phyloP scores from a whole-genome alignment of 2,113 vertebrate species.

The Platichthys stellatus region DNA sequence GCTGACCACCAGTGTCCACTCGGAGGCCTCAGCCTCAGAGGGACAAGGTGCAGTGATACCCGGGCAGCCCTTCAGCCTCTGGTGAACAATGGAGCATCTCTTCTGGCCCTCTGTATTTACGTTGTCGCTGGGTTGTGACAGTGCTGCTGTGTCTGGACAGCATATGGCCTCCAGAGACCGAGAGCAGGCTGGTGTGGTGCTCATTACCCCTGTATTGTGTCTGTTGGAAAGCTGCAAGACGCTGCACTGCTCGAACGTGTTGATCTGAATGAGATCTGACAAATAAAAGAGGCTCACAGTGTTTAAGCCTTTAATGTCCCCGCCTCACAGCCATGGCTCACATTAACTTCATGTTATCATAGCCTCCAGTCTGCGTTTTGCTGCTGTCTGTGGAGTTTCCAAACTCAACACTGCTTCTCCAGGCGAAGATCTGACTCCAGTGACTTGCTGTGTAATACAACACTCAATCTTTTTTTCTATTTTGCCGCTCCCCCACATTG shows the following conservation, averaged over 20 bases:
- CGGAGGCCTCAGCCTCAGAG: conserved; percentile 38
- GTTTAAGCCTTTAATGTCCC: conserved; percentile 11
- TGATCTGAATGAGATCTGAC: conserved; percentile 19
- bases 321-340: not conserved
- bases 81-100: conserved; percentile 73
- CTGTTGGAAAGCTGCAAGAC: conserved; percentile 34
- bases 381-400: conserved; percentile 42
- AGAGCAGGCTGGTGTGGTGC: conserved; percentile 38
- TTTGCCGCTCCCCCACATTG: conserved; percentile 55
- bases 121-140: conserved; percentile 60
- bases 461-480: conserved; percentile 55
- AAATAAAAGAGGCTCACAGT: not conserved
- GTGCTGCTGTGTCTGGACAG: conserved; percentile 68
- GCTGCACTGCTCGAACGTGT: not conserved
- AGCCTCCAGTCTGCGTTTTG: conserved; percentile 17
- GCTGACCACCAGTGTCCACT: conserved; percentile 44
- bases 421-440: conserved; percentile 42
- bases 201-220: conserved; percentile 64
- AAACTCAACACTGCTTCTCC: conserved; percentile 31
- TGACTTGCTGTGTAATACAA: conserved; percentile 59
- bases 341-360: conserved; percentile 17
- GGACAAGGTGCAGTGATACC: conserved; percentile 56
- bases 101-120: conserved; percentile 59
- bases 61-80: conserved; percentile 21
- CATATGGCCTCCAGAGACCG: conserved; percentile 74